Evolutionary conservation across 2,888 invertebrate genomes (phyloP), one percentile per base, ranked within the genome.

Genomic region (Mimas tiliae): DNA sequence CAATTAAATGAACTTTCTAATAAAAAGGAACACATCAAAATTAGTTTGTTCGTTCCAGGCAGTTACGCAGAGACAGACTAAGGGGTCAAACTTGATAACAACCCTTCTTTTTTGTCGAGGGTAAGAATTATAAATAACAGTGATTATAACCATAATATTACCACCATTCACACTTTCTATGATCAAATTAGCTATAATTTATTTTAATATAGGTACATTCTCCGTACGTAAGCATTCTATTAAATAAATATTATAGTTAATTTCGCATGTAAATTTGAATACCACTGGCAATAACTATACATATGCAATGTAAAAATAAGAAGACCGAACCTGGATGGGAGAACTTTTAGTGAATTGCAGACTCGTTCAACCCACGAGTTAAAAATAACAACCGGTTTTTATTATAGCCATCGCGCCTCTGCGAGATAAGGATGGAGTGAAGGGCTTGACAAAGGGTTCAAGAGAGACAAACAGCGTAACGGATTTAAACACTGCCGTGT

Each of bases 351-450:
- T 81, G 78, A 81, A 84, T 83, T 80, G 87, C 82, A 83, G 83
- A 81, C 80, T 85, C 85, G 89, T 85, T 88, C 88, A 89, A 85
- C 87, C 85, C 86, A 84, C 84, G 83, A 91, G 90, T 91, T 92
- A 92, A 92, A 92, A 92, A 92, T 93, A 93, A 91, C 90, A 88
- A 90, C 90, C 90, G 88, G 90, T 92, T 92, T 91, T 91, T 91
- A 89, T 89, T 91, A 87, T 89, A 86, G 82, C 82, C 82, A 87
- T 81, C 88, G 85, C 87, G 86, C 83, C 82, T 86, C 79, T 70
- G 91, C 80, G 88, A 81, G 88, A 92, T 81, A 90, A 87, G 86
- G 91, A 91, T 80, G 77, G 86, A 82, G 75, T 82, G 90, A 83
- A 85, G 85, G 84, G 83, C 82, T 80, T 73, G 68, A 69, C 72